Evolutionary conservation across 92 coral and sea anemone genomes (phyloP), one percentile per base, ranked within the genome.

Genomic region (Metridium senile): DNA sequence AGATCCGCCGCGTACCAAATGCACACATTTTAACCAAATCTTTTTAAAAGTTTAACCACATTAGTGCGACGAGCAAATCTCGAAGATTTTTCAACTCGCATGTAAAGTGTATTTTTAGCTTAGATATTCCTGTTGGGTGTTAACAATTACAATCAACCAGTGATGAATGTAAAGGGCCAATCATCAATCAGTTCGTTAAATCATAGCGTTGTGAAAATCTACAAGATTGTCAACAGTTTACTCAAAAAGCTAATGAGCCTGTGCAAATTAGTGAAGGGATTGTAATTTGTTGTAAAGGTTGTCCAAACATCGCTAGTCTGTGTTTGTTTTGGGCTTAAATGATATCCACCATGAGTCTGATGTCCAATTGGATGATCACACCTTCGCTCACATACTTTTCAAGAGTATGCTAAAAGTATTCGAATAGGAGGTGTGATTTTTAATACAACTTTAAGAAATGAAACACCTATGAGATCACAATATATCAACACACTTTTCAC

Each of bases 271-370:
- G 73, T 71, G 82, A 53, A 81, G 71, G 73, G 69, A 75, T 72
- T 81, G 89, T 62, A 84, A 73, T 85, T 88, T 71, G 80, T 71
- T 88, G 86, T 67, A 82, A 80, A 54, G 81, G 56, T 78, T 91
- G 88, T 85, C 87, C 82, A 91, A 91, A 91, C 93, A 91, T 58
- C 29, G 87, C 71, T 57, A 85, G 89, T 82, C 90, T 86, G 23
- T 91, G 71, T 91, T 89, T 91, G 88, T 54, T 82, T 72, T 67
- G 32, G 79, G 74, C 79, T 70, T 79, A 69, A 31, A 52, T 54
- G 33, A 56, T 45, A 61, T 79, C 84, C 65, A 56, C 68, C 63
- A 34, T 35, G 76, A 70, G 69, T 70, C 56, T 79, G 76, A 79
- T 74, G 56, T 34, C 84, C 84, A 79, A 79, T 68, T 70, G 71